Evolutionary conservation across 2,113 vertebrate species (phyloP).

Genomic region (Gallinago jamesoni): DNA sequence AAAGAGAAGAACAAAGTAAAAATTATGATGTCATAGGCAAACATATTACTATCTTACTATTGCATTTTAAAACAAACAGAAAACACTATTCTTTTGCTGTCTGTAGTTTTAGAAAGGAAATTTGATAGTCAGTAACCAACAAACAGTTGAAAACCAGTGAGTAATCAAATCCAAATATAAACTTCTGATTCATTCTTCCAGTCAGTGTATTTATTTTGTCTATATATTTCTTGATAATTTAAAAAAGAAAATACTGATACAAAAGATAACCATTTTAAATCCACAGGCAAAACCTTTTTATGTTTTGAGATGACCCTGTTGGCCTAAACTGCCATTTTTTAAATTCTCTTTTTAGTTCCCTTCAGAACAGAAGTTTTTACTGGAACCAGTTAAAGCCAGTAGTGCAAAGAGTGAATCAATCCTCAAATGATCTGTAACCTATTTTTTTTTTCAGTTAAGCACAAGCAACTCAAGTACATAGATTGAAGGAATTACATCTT

Average conservation of each 20-base stretch:
- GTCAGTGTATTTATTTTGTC: not conserved
- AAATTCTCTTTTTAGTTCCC: not conserved
- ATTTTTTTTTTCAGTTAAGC: not conserved
- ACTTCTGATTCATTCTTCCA: not conserved
- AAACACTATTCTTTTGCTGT: not conserved
- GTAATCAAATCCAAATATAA: not conserved
- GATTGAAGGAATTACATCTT: not conserved
- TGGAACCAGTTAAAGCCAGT: not conserved
- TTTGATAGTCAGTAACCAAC: not conserved
- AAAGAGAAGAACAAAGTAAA: not conserved
- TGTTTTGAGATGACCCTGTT: not conserved
- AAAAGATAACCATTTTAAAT: not conserved
- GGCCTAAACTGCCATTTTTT: not conserved
- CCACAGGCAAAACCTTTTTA: not conserved
- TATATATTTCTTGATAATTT: not conserved
- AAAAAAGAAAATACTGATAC: not conserved
- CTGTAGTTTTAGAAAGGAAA: not conserved
- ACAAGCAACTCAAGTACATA: not conserved
- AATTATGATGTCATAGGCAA: not conserved
- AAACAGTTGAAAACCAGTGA: not conserved
- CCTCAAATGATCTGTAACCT: not conserved
- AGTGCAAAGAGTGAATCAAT: not conserved
- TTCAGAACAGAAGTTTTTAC: conserved; percentile 21
- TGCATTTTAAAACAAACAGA: not conserved
- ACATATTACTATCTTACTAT: not conserved